A percentile compares a stretch with the other conserved stretches of the same genome.
Evolutionary conservation across 2,113 vertebrate species (phyloP).

Genomic region (Panurus biarmicus): DNA sequence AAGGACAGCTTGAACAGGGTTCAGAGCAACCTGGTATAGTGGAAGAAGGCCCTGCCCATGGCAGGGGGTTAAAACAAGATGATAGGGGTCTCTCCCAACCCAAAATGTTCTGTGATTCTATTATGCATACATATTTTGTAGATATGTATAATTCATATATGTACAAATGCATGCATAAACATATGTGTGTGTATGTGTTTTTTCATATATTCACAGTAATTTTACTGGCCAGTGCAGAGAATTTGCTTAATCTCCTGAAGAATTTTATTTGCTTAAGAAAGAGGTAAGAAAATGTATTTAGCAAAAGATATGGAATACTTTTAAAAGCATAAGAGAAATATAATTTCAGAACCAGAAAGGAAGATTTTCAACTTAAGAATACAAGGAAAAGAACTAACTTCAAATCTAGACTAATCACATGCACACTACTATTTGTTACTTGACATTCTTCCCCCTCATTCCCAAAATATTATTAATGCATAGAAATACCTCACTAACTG

Average conservation of each 20-base stretch:
- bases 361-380: background rate
- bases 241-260: background rate
- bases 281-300: background rate
- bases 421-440: constrained; percentile 14
- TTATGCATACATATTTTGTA: background rate
- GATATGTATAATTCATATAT: background rate
- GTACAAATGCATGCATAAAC: background rate
- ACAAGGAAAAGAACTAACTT: background rate
- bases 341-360: background rate
- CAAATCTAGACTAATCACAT: background rate
- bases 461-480: constrained; percentile 57
- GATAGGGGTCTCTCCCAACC: background rate
- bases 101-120: background rate
- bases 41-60: background rate
- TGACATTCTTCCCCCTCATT: background rate
- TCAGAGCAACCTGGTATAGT: background rate
- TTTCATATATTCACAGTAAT: accelerated
- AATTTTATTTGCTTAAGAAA: background rate
- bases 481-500: background rate
- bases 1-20: background rate
- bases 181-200: background rate
- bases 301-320: background rate
- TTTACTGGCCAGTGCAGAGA: background rate
- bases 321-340: background rate
- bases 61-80: background rate